These are phyloP conservation scores for Falco rusticolus DNA, from an alignment of 2,797 vertebrate species.

Conservation along the genomic window DNA sequence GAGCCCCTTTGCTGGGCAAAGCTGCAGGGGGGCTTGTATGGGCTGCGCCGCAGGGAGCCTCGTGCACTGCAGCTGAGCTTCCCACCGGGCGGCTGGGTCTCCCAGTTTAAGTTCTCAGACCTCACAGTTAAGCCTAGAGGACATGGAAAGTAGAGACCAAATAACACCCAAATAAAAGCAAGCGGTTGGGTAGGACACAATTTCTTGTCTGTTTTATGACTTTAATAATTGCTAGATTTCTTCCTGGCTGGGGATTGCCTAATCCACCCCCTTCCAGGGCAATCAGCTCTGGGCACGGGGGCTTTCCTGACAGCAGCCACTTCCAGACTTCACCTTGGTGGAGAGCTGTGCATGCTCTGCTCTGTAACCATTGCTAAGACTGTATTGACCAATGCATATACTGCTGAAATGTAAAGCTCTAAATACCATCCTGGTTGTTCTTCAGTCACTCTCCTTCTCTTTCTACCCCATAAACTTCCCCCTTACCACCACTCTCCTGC, in stretches of 20 bases:
- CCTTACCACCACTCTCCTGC: not conserved
- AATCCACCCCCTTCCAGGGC: not conserved
- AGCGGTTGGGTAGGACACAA: not conserved
- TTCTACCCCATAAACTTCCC: not conserved
- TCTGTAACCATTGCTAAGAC: not conserved
- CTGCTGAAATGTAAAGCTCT: not conserved
- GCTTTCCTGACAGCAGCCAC: not conserved
- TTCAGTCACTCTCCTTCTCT: not conserved
- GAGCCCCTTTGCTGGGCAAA: not conserved
- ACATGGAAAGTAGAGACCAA: not conserved
- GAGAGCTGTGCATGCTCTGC: not conserved
- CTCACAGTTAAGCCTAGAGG: not conserved
- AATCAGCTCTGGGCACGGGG: not conserved
- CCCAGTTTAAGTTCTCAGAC: not conserved
- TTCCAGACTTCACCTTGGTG: not conserved
- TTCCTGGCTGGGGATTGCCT: not conserved
- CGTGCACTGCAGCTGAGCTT: rapidly evolving
- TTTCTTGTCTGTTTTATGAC: not conserved
- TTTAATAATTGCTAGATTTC: not conserved
- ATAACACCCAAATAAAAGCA: not conserved
- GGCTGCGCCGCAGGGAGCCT: not conserved
- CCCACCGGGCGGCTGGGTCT: not conserved
- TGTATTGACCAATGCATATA: not conserved
- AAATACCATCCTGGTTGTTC: not conserved
- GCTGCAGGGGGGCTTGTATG: not conserved